Evolutionary conservation across 2,888 invertebrate genomes (phyloP), one percentile per base, ranked within the genome.

Genomic region (Melinaea menophilus): DNA sequence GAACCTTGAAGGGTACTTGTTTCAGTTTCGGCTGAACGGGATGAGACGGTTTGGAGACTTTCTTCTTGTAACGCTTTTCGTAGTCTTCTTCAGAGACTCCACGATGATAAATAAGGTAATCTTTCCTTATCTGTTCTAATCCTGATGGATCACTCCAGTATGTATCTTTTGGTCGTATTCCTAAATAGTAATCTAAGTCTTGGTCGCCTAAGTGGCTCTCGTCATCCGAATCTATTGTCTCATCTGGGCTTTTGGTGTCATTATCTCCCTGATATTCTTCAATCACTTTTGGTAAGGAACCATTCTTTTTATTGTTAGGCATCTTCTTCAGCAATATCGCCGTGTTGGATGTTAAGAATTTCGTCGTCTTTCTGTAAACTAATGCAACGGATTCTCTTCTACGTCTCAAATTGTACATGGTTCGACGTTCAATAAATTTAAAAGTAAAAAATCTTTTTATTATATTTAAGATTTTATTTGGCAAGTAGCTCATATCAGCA

Each of bases 1-100:
- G 84, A 46, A 90, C 88, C 72, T 87, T 89, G 67, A 90, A 90
- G 63, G 90, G 90, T 45, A 90, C 88, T 78, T 90, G 90, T 68
- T 86, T 90, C 4, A 87, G 69, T 71, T 72, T 84, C 1, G 85
- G 86, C 60, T 80, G 84, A 5, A 73, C 67, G 2, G 75, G 73
- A 58, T 76, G 75, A 22, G 79, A 75, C 0, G 73, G 72, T 72
- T 81, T 84, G 0, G 79, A 74, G 3, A 73, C 64, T 47, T 71
- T 60, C 59, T 74, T 86, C 64, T 82, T 86, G 61, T 77, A 76
- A 0, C 71, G 75, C 58, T 76, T 79, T 55, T 90, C 79, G 62
- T 90, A 91, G 47, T 90, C 89, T 64, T 88, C 86, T 77, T 86
- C 85, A 2, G 82, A 78, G 2, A 91, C 73, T 5, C 88, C 88